Percentiles rank a stretch among this genome's conserved stretches.
phyloP scores from a whole-genome alignment of 2,888 invertebrate species.

The Tinea semifulvella region DNA sequence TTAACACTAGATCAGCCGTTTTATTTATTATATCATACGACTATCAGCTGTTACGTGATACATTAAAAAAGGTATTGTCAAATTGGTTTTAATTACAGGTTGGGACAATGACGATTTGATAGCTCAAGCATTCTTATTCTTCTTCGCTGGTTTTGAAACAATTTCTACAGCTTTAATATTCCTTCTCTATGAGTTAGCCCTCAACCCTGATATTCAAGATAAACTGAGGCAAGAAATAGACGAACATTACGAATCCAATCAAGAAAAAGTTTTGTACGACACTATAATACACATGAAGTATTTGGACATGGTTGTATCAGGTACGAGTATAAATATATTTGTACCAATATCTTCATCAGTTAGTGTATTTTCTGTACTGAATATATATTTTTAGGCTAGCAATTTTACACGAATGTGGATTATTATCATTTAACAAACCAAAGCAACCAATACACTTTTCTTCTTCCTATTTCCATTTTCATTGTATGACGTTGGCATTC shows the following conservation, averaged over 20 bases:
- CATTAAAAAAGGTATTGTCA: background rate
- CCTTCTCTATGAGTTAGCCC: constrained; percentile 24
- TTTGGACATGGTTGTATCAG: constrained; percentile 18
- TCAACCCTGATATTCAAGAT: constrained; percentile 26
- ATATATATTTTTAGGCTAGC: background rate
- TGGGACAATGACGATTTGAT: constrained; percentile 22
- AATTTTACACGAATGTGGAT: too few relatives aligned
- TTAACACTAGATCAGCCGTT: background rate
- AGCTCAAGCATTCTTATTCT: constrained; percentile 23
- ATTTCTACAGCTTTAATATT: constrained; percentile 23
- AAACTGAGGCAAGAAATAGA: constrained; percentile 34
- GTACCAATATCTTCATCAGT: background rate
- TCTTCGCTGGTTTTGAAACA: constrained; percentile 24
- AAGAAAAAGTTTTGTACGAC: constrained; percentile 52
- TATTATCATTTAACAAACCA: too few relatives aligned
- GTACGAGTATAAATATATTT: background rate
- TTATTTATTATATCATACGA: background rate
- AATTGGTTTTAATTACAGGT: constrained; percentile 17
- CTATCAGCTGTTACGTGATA: background rate
- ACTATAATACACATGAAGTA: constrained; percentile 32
- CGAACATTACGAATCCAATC: constrained; percentile 28
- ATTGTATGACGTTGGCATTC: too few relatives aligned
- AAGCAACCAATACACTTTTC: too few relatives aligned
- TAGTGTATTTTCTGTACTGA: background rate
- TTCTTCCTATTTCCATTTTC: too few relatives aligned